These are phyloP conservation scores for Lycopodina hypogea DNA, from an alignment of 37 sponge, comb jelly and placozoan genomes.

Conservation along the genomic window DNA sequence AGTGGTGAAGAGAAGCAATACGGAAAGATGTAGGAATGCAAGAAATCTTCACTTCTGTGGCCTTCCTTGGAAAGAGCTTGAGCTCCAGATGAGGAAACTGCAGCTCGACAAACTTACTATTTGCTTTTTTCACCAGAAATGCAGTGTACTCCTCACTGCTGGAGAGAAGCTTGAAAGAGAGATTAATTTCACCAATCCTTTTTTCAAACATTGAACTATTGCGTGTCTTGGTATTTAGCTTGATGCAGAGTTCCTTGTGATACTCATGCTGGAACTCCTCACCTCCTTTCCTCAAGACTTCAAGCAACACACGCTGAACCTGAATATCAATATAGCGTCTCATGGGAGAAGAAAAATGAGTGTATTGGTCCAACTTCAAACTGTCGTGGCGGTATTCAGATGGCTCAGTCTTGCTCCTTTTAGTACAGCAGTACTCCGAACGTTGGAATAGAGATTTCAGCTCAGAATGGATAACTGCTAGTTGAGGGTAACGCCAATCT, in stretches of 20 bases:
- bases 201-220: slow-evolving; percentile 52
- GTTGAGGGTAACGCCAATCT: slow-evolving; percentile 39
- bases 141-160: slow-evolving; percentile 18
- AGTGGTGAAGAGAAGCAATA: too few species aligned
- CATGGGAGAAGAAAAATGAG: slow-evolving; percentile 74
- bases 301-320: slow-evolving; percentile 41
- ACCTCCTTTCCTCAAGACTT: background rate
- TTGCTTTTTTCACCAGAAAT: slow-evolving; percentile 4
- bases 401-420: slow-evolving; percentile 6
- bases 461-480: slow-evolving; percentile 18
- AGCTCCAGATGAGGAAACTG: slow-evolving; percentile 6
- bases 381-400: slow-evolving; percentile 32
- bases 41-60: slow-evolving; percentile 8
- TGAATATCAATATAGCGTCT: slow-evolving; percentile 62
- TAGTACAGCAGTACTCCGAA: slow-evolving; percentile 47
- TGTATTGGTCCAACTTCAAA: slow-evolving; percentile 33
- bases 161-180: slow-evolving; percentile 14
- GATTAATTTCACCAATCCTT: background rate
- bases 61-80: background rate
- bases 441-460: background rate
- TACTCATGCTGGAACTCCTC: background rate
- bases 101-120: slow-evolving; percentile 9
- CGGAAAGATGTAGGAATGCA: too few species aligned
- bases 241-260: slow-evolving; percentile 7
- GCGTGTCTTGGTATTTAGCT: slow-evolving; percentile 13